Evolutionary conservation across 2,113 vertebrate species (phyloP), one percentile per base, ranked within the genome.

Genomic region (Tetrax tetrax): DNA sequence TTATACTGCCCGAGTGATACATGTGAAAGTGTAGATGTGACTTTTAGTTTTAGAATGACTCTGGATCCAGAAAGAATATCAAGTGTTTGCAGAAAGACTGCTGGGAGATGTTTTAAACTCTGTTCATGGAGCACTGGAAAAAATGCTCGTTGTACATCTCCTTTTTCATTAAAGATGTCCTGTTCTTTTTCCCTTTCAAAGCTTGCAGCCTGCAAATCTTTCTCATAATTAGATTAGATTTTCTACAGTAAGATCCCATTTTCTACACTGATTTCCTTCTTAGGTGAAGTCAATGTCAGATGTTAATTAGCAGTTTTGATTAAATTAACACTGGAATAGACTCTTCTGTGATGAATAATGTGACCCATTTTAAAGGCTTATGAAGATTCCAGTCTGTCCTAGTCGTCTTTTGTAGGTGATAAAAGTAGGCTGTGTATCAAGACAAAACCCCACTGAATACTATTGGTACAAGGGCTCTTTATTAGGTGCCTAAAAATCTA

Each of bases 231-330:
- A 85, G 87, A 93, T 93, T 95, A 95, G 43, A 79, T 83, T 89
- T 90, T 80, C 24, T 87, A 28, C 72, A 89, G 41, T 3, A 29
- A 93, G 87, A 88, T 93, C 92, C 92, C 43, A 69, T 95, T 96
- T 95, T 97, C 86, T 93, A 74, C 78, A 84, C 83, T 47, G 90
- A 59, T 93, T 87, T 75, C 82, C 75, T 93, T 69, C 94, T 85
- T 88, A 84, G 97, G 97, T 77, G 95, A 98, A 93, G 95, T 94
- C 96, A 97, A 56, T 97, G 97, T 97, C 95, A 97, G 86, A 90
- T 50, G 60, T 87, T 98, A 97, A 98, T 98, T 98, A 98, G 96
- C 81, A 93, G 86, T 94, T 97, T 92, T 95, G 89, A 98, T 98
- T 97, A 97, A 97, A 96, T 96, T 95, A 94, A 96, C 90, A 74